Percentiles rank a stretch among this genome's conserved stretches.
phyloP scores from a whole-genome alignment of 2,888 invertebrate species.

The Machimus rusticus region DNA sequence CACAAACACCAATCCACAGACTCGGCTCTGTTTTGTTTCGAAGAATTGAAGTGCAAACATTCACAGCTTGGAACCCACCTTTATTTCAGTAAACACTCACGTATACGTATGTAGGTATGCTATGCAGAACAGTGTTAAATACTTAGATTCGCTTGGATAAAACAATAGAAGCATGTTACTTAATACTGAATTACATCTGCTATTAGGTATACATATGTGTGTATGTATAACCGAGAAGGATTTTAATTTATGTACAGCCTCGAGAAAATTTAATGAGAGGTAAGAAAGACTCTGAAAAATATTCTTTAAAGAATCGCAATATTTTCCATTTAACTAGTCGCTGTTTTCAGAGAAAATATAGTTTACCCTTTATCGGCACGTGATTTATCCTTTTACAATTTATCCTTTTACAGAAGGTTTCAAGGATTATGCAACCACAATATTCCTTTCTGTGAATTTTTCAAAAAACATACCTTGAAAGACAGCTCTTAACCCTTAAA shows the following conservation, averaged over 20 bases:
- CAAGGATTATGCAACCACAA: background rate
- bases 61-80: background rate
- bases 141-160: background rate
- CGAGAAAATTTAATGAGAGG: background rate
- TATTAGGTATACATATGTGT: background rate
- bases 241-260: background rate
- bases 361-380: background rate
- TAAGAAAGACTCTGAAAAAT: background rate
- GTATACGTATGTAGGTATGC: background rate
- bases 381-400: background rate
- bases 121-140: background rate
- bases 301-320: background rate
- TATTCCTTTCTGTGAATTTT: background rate
- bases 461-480: background rate
- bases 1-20: background rate
- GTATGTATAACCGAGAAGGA: background rate
- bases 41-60: background rate
- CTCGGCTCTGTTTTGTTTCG: background rate
- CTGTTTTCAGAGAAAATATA: background rate
- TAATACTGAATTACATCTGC: background rate
- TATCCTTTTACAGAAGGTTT: background rate
- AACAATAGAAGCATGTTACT: conserved; percentile 8
- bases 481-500: background rate
- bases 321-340: background rate
- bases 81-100: background rate